A percentile compares a stretch with the other conserved stretches of the same genome.
phyloP scores from a whole-genome alignment of 2,888 invertebrate genomes.

The Dinocampus coccinellae region DNA sequence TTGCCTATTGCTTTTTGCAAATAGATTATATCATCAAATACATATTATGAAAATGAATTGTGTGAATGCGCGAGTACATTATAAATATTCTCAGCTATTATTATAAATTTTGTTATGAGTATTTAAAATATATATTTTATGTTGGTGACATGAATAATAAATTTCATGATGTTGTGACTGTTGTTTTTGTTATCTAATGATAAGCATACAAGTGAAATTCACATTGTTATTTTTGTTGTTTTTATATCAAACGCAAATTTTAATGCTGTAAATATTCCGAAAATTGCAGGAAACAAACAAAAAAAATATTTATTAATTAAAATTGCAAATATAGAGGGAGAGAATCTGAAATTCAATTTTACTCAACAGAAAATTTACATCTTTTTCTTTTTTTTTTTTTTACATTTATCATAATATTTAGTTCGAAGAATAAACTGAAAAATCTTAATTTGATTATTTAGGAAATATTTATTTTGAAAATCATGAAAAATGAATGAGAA shows the following conservation, averaged over 20 bases:
- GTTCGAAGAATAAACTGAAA: no score
- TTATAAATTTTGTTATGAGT: neutral
- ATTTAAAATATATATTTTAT: neutral
- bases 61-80: neutral
- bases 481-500: slow-evolving; percentile 17
- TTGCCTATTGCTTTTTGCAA: neutral
- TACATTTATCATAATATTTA: no score
- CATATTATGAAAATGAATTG: neutral
- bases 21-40: neutral
- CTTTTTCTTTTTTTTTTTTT: no score
- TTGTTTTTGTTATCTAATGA: neutral
- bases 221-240: neutral
- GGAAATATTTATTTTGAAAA: no score
- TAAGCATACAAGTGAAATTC: neutral
- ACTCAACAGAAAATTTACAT: no score
- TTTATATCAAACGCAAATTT: neutral
- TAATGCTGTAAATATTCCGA: neutral
- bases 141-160: neutral
- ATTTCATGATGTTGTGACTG: neutral
- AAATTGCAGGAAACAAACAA: neutral
- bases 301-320: neutral
- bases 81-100: neutral
- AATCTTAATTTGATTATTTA: no score
- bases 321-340: neutral
- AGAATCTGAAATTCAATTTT: no score